Conservation (phyloP, 2,888 invertebrate genomes). For the Acanthacorydalis orientalis region DNA sequence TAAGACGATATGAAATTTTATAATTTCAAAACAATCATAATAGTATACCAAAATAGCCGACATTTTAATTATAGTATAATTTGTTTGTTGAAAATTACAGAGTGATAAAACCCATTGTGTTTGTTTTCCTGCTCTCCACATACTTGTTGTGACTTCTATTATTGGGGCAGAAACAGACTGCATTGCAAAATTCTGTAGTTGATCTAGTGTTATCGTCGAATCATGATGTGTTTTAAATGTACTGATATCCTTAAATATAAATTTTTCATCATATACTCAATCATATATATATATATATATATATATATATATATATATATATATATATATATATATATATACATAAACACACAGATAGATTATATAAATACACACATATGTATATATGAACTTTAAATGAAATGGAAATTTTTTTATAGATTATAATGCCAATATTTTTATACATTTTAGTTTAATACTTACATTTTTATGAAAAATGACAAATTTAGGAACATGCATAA, state of each 20-base stretch:
- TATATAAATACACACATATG: neutral
- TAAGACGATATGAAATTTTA: slow-evolving; percentile 15
- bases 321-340: no score
- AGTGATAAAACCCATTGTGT: slow-evolving; percentile 38
- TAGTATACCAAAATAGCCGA: slow-evolving; percentile 54
- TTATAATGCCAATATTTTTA: no score
- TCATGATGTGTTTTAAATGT: neutral
- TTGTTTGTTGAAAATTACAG: slow-evolving; percentile 36
- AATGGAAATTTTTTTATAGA: neutral
- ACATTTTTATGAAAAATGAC: slow-evolving; percentile 33
- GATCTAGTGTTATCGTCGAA: slow-evolving; percentile 39
- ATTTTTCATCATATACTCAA: neutral
- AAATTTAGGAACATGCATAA: slow-evolving; percentile 60
- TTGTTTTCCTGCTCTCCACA: slow-evolving; percentile 20
- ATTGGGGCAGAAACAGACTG: slow-evolving; percentile 31
- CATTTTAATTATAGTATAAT: slow-evolving; percentile 41
- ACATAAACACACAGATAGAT: no score
- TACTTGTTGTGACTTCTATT: slow-evolving; percentile 22
- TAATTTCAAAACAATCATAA: neutral
- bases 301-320: no score
- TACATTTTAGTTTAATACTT: neutral
- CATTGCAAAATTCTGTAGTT: slow-evolving; percentile 44
- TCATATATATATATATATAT: no score
- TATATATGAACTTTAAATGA: neutral
- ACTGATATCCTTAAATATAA: neutral